Percentiles rank a stretch among this genome's conserved stretches.
Evolutionary conservation across 2,888 invertebrate species (phyloP).

Genomic region (Hypomecis punctinalis): DNA sequence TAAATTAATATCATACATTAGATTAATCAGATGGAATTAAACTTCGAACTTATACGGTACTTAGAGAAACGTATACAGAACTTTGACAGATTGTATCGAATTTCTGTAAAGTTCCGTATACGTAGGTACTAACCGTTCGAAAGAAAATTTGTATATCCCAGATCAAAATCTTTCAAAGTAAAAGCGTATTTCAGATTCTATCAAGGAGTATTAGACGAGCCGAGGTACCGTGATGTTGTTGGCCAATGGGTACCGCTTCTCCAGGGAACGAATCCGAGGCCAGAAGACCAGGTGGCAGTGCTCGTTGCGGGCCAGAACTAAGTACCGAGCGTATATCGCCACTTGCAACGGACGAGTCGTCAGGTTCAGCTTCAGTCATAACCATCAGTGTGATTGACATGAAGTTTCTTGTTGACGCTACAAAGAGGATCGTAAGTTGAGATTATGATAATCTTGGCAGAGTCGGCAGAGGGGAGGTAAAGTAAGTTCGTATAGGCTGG

Average conservation of each 20-base stretch:
- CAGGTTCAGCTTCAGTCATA: slow-evolving; percentile 43
- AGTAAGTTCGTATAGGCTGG: too few relatives aligned
- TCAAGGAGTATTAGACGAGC: slow-evolving; percentile 40
- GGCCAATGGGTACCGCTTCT: slow-evolving; percentile 52
- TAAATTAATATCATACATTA: too few relatives aligned
- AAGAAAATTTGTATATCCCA: slow-evolving; percentile 17
- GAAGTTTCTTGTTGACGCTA: too few relatives aligned
- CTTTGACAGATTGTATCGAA: too few relatives aligned
- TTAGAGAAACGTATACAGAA: too few relatives aligned
- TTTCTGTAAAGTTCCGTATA: slow-evolving; percentile 14
- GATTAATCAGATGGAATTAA: too few relatives aligned
- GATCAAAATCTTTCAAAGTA: too few relatives aligned
- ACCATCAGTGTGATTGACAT: slow-evolving; percentile 34
- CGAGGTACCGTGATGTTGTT: slow-evolving; percentile 51
- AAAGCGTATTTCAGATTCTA: slow-evolving; percentile 26
- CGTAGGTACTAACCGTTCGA: slow-evolving; percentile 40
- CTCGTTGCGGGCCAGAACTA: slow-evolving; percentile 39
- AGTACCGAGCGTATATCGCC: slow-evolving; percentile 50
- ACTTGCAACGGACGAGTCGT: slow-evolving; percentile 43
- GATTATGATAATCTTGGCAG: too few relatives aligned
- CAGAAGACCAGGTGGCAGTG: slow-evolving; percentile 49
- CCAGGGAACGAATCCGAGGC: slow-evolving; percentile 46
- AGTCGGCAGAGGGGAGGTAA: too few relatives aligned
- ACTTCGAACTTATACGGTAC: slow-evolving; percentile 28
- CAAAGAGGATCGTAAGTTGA: too few relatives aligned